phyloP scores from a whole-genome alignment of 2,797 vertebrate genomes.

The Manis pentadactyla region DNA sequence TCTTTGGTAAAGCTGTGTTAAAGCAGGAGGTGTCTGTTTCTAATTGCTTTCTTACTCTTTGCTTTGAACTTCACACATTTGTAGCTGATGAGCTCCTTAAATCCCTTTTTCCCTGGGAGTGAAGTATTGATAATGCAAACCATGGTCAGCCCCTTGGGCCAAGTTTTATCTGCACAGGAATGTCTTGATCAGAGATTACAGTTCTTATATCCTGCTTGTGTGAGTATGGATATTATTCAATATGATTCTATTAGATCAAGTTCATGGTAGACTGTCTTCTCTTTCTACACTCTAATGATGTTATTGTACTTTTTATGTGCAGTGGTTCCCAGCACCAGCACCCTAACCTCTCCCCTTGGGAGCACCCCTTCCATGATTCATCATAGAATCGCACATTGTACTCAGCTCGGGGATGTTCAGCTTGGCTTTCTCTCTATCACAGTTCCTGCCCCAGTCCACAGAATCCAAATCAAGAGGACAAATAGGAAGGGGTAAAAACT shows the following conservation, averaged over 20 bases:
- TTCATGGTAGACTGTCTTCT: constrained; percentile 73
- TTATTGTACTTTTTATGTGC: constrained; percentile 50
- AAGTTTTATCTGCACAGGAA: constrained; percentile 82
- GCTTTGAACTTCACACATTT: constrained; percentile 85
- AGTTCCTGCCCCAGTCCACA: not conserved
- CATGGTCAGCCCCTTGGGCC: constrained; percentile 76
- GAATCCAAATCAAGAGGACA: not conserved
- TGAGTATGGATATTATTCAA: constrained; percentile 71
- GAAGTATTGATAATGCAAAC: constrained; percentile 81
- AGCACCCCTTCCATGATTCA: constrained; percentile 31
- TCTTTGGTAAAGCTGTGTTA: constrained; percentile 73
- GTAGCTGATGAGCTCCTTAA: constrained; percentile 81
- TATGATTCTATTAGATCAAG: constrained; percentile 78
- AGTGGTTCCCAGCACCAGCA: not conserved
- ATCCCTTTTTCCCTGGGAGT: constrained; percentile 79
- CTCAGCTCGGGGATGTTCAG: not conserved
- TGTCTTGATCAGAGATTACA: constrained; percentile 82
- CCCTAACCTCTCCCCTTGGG: constrained; percentile 66
- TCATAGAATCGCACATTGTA: constrained; percentile 25
- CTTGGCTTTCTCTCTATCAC: not conserved
- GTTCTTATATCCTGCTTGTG: constrained; percentile 65
- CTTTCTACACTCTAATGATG: constrained; percentile 57
- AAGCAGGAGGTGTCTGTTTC: constrained; percentile 83
- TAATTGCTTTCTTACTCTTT: constrained; percentile 86
- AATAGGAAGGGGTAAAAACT: not conserved